phyloP scores from a whole-genome alignment of 2,888 invertebrate genomes.

The Pseudococcus viburni region DNA sequence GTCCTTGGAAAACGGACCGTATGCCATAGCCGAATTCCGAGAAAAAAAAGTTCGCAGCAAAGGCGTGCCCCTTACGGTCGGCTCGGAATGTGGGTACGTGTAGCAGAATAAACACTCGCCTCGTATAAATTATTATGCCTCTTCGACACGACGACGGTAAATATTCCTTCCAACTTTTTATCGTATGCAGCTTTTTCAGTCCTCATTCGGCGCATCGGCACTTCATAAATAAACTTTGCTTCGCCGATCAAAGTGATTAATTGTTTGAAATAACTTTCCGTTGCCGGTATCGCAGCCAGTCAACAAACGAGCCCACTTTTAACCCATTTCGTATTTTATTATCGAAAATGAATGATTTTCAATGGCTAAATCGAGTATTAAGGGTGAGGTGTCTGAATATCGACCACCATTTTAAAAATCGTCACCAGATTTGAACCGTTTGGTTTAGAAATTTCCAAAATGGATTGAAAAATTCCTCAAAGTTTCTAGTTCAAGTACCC shows the following conservation, averaged over 20 bases:
- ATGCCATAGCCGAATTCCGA: background rate
- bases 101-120: background rate
- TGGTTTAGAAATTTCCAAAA: too few species aligned
- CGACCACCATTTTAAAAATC: too few species aligned
- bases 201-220: background rate
- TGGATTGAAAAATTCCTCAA: too few species aligned
- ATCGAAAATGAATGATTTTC: background rate
- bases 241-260: conserved; percentile 7
- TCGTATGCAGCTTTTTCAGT: background rate
- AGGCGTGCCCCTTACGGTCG: conserved; percentile 10
- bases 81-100: background rate
- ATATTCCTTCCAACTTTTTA: conserved; percentile 18
- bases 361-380: too few species aligned
- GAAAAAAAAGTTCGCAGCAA: background rate
- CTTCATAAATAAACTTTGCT: conserved; percentile 23
- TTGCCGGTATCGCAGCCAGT: background rate
- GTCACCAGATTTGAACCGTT: too few species aligned
- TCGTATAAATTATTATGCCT: conserved; percentile 30
- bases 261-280: conserved; percentile 3
- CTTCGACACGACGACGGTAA: background rate
- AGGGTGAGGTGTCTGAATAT: too few species aligned
- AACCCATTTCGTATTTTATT: background rate
- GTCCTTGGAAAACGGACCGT: background rate
- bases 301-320: background rate
- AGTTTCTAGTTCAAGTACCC: too few species aligned